A percentile compares a stretch with the other conserved stretches of the same genome.
phyloP scores from a whole-genome alignment of 2,113 vertebrate species.

The Mobula birostris region DNA sequence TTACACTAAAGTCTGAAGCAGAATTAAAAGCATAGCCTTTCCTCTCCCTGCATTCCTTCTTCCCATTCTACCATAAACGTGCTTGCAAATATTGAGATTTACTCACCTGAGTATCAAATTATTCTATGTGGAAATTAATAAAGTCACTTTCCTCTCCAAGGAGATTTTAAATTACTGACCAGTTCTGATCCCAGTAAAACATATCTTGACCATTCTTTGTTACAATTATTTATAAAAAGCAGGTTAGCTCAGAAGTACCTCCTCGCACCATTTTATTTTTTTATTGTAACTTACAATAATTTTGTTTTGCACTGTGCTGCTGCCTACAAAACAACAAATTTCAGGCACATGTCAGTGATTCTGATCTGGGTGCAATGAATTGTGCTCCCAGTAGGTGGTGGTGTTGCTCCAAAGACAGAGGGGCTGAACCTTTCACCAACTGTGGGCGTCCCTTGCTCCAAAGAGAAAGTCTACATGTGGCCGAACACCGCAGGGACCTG shows the following conservation, averaged over 20 bases:
- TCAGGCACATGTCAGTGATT: no score
- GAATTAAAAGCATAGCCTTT: neutral
- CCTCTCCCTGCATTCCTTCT: neutral
- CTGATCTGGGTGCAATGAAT: neutral
- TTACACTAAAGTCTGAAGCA: neutral
- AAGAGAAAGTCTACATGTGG: neutral
- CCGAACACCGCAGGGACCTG: neutral
- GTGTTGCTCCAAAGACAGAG: neutral
- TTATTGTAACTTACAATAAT: no score
- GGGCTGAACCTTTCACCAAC: neutral
- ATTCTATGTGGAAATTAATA: neutral
- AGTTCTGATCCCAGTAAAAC: neutral
- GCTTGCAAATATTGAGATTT: no score
- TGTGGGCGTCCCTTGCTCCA: neutral
- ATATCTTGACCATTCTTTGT: neutral
- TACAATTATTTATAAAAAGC: neutral
- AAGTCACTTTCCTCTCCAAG: neutral
- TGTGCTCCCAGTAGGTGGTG: neutral
- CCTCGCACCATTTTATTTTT: no score
- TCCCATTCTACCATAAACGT: neutral
- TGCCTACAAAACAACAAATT: no score
- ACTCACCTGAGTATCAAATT: neutral
- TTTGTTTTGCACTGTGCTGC: no score
- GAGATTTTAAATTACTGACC: neutral
- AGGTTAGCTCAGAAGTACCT: neutral